Evolutionary conservation across 2,888 invertebrate species (phyloP).

Genomic region (Petrophora chlorosata): DNA sequence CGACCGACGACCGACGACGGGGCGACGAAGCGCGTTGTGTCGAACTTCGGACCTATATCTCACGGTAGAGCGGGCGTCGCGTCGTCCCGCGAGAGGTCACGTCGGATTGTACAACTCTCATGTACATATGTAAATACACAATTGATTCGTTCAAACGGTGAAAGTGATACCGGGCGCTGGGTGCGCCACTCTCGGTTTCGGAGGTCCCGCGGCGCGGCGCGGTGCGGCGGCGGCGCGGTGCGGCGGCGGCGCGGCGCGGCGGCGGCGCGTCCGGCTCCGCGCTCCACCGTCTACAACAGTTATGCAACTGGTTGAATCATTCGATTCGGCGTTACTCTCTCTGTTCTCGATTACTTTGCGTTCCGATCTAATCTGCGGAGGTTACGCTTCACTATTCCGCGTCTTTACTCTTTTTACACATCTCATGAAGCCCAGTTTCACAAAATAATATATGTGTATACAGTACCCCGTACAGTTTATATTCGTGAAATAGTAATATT

Average conservation of each 20-base stretch:
- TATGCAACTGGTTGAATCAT: slow-evolving; percentile 31
- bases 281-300: slow-evolving; percentile 11
- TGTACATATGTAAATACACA: slow-evolving; percentile 55
- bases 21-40: slow-evolving; percentile 19
- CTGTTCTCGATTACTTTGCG: slow-evolving; percentile 14
- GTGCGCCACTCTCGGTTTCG: slow-evolving; percentile 65
- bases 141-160: slow-evolving; percentile 56
- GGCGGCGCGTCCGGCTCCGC: slow-evolving; percentile 26
- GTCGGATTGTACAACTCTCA: slow-evolving; percentile 44
- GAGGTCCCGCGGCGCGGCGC: slow-evolving; percentile 22
- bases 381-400: too few relatives aligned
- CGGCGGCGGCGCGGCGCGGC: slow-evolving; percentile 30
- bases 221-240: slow-evolving; percentile 46
- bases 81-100: slow-evolving; percentile 19
- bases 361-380: too few relatives aligned
- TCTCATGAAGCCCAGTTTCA: too few relatives aligned
- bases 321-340: slow-evolving; percentile 21
- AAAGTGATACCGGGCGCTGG: slow-evolving; percentile 60
- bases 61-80: slow-evolving; percentile 24
- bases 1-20: too few relatives aligned
- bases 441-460: too few relatives aligned
- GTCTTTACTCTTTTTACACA: too few relatives aligned
- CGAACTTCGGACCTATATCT: slow-evolving; percentile 6
- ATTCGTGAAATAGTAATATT: too few relatives aligned
- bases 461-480: too few relatives aligned